Percentiles rank a stretch among this genome's conserved stretches.
Conservation (phyloP, 1,140 invertebrate genomes). For the Archegozetes longisetosus region DNA sequence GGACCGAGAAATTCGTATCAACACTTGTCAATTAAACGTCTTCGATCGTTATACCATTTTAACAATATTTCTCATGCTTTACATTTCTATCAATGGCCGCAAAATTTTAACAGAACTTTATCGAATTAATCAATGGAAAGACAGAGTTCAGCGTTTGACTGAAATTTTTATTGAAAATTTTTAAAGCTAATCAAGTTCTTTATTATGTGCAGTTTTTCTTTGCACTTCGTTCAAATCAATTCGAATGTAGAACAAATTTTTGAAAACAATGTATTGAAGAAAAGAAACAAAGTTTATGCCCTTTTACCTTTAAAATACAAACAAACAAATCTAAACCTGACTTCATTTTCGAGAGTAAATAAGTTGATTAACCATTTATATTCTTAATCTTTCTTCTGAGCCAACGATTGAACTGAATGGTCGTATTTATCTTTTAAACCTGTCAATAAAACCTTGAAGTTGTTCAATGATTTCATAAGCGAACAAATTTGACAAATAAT, state of each 20-base stretch:
- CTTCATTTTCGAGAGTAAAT: no score
- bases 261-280: no score
- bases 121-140: constrained; percentile 27
- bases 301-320: no score
- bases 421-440: neutral
- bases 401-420: neutral
- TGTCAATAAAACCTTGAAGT: neutral
- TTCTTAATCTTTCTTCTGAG: no score
- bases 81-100: constrained; percentile 53
- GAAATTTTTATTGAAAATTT: constrained; percentile 28
- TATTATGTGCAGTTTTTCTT: no score
- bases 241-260: no score
- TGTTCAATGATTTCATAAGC: neutral
- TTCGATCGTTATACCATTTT: constrained; percentile 52
- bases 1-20: constrained; percentile 79
- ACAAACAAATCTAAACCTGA: no score
- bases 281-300: no score
- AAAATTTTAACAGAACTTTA: constrained; percentile 40
- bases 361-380: no score
- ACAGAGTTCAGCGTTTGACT: constrained; percentile 26
- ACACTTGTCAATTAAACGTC: constrained; percentile 22
- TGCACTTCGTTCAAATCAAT: no score
- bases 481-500: neutral
- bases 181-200: no score
- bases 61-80: constrained; percentile 60